Evolutionary conservation across 1,140 invertebrate genomes (phyloP), one percentile per base, ranked within the genome.

Genomic region (Xylocopa sonorina): DNA sequence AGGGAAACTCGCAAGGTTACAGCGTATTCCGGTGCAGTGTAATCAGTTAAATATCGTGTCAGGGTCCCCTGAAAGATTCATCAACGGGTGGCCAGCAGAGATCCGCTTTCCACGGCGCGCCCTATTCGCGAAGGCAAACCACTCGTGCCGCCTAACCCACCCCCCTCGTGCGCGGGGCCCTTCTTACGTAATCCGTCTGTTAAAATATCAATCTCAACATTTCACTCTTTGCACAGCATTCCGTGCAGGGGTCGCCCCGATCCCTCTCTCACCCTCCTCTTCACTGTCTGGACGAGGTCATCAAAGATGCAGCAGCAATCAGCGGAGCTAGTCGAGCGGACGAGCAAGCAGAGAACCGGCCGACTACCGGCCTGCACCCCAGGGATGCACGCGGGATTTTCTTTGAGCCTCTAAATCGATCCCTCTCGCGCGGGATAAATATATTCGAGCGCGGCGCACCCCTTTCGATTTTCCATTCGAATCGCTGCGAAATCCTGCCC

Each of bases 291-390:
- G 90, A 85, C 89, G 89, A 90, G 89, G 89, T 92, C 92, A 93
- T 93, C 92, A 93, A 92, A 93, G 89, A 93, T 93, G 92, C 91
- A 93, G 81, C 88, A 92, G 92, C 92, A 93, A 93, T 93, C 92
- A 93, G 89, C 88, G 88, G 81, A 88, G 90, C 89, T 90, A 91
- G 90, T 91, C 89, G 81, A 87, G 80, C 86, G 83, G 68, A 73
- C 74, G 75, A 73, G 72, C 84, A 58, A 81, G 75, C 75, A 78
- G 82, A 81, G 63, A 80, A 81, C 50, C 46, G 21, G 34, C 67
- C 73, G 73, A 67, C 63, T 57, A 83, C 83, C 81, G 60, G 63
- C 78, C 82, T 72, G 80, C 58, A 82, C 77, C 75, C 82, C 63
- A 82, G 79, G 80, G 84, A 84, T 75, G 76, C 73, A 62, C 63